Conservation (phyloP, 2,888 invertebrate species). For the Pasiphila rectangulata region DNA sequence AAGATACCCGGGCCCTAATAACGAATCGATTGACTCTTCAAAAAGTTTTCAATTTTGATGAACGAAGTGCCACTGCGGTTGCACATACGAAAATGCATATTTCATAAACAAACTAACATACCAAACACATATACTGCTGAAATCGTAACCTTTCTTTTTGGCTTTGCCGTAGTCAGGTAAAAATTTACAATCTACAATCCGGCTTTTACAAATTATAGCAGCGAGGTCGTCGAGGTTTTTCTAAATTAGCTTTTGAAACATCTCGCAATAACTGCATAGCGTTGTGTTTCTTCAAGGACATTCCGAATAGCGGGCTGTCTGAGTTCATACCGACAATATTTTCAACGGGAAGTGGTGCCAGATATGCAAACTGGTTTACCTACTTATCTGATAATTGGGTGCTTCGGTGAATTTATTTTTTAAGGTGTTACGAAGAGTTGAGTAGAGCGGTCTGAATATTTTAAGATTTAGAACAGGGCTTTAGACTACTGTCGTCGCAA, state of each 20-base stretch:
- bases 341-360: slow-evolving; percentile 28
- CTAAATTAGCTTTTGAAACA: slow-evolving; percentile 16
- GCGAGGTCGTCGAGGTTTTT: slow-evolving; percentile 19
- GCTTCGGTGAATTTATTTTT: slow-evolving; percentile 11
- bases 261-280: slow-evolving; percentile 18
- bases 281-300: slow-evolving; percentile 27
- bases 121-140: too few species aligned
- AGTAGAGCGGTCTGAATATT: too few species aligned
- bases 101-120: too few species aligned
- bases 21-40: too few species aligned
- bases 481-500: too few species aligned
- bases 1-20: too few species aligned
- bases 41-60: too few species aligned
- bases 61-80: too few species aligned
- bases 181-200: neutral
- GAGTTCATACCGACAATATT: slow-evolving; percentile 29
- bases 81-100: too few species aligned
- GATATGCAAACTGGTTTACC: slow-evolving; percentile 30
- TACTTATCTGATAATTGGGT: slow-evolving; percentile 27
- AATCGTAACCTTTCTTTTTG: too few species aligned
- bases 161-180: too few species aligned
- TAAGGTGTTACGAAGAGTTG: neutral
- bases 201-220: slow-evolving; percentile 15
- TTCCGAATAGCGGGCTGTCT: slow-evolving; percentile 18
- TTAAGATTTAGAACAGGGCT: too few species aligned